Percentiles rank a stretch among this genome's conserved stretches.
phyloP scores from a whole-genome alignment of 2,888 invertebrate species.

The Dexiosoma caninum region DNA sequence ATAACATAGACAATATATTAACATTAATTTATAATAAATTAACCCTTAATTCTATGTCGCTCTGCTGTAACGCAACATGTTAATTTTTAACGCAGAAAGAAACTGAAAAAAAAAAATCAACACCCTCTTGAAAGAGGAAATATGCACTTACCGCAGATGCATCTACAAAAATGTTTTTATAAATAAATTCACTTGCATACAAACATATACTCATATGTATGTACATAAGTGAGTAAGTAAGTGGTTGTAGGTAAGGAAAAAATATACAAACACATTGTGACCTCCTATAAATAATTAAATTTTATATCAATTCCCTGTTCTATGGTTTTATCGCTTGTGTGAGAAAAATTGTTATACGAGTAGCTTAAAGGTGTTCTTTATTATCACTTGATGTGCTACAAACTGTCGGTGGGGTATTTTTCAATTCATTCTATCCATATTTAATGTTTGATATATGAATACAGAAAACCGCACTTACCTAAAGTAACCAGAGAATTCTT shows the following conservation, averaged over 20 bases:
- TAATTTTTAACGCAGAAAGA: no score
- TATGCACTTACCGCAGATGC: neutral
- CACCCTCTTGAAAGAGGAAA: neutral
- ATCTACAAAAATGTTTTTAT: neutral
- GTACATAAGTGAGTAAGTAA: no score
- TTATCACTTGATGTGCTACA: no score
- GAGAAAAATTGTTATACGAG: neutral
- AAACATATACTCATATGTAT: neutral
- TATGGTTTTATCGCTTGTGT: neutral
- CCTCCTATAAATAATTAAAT: constrained; percentile 55
- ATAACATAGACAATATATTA: no score
- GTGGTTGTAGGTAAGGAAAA: neutral
- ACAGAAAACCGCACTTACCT: neutral
- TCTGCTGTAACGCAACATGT: no score
- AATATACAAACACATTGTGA: neutral
- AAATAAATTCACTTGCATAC: neutral
- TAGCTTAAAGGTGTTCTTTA: neutral
- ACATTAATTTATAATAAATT: no score
- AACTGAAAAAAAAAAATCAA: neutral
- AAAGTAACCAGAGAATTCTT: neutral
- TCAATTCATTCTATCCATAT: neutral
- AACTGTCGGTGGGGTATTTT: no score
- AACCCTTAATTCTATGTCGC: no score
- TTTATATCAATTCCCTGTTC: constrained; percentile 19
- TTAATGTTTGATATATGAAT: neutral